Percentiles rank a stretch among this genome's conserved stretches.
These are phyloP conservation scores for Neogale vison DNA, from an alignment of 2,113 vertebrate genomes.

Conservation along the genomic window DNA sequence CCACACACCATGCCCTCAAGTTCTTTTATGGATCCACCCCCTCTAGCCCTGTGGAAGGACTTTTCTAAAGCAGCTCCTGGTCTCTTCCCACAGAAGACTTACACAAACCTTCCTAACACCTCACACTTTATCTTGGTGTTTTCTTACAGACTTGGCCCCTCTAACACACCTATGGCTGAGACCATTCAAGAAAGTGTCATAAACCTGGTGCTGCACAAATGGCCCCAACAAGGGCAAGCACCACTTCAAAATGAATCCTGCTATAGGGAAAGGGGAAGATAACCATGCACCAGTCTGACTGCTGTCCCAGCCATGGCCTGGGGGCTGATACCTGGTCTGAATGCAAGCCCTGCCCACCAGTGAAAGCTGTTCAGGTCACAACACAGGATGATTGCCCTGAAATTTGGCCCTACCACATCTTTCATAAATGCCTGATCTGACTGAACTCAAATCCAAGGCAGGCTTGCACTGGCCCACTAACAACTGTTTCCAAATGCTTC, in stretches of 20 bases:
- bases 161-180: background rate
- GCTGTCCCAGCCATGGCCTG: background rate
- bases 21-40: background rate
- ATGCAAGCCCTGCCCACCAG: background rate
- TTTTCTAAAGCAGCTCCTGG: background rate
- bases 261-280: background rate
- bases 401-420: background rate
- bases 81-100: background rate
- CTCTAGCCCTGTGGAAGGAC: background rate
- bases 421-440: background rate
- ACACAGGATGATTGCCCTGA: background rate
- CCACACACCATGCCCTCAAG: background rate
- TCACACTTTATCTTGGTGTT: background rate
- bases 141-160: background rate
- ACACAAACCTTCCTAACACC: background rate
- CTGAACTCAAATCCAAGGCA: background rate
- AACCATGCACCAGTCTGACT: background rate
- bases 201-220: background rate
- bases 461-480: background rate
- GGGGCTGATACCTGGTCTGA: background rate
- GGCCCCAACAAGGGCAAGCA: background rate
- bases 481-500: background rate
- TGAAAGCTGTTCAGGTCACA: background rate
- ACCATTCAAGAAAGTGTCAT: background rate
- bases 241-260: background rate